These are phyloP conservation scores for Conus canariensis DNA, from an alignment of 2,888 invertebrate species.

Conservation along the genomic window DNA sequence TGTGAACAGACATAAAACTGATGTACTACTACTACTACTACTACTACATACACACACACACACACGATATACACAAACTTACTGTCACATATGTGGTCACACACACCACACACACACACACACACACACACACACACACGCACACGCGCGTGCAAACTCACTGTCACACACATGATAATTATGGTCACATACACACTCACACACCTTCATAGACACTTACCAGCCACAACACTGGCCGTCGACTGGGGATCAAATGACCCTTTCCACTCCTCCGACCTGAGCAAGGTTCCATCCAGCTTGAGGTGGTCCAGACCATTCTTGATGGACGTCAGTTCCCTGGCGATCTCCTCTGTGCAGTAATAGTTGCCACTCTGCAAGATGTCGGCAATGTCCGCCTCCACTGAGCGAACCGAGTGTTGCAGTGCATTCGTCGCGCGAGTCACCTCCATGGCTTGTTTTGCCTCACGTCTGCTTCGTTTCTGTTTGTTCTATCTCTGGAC, in stretches of 20 bases:
- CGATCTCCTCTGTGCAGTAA: conserved; percentile 75
- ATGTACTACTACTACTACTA: too few species aligned
- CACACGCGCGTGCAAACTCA: neutral
- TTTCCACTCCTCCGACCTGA: conserved; percentile 67
- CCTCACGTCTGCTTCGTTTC: neutral
- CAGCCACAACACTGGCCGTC: neutral
- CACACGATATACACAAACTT: too few species aligned
- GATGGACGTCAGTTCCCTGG: conserved; percentile 69
- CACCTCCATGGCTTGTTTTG: conserved; percentile 36
- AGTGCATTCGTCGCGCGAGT: conserved; percentile 15
- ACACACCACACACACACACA: neutral
- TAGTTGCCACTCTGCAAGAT: conserved; percentile 68
- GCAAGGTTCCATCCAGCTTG: conserved; percentile 70
- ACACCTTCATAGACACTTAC: neutral
- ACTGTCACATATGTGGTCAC: neutral
- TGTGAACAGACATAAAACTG: too few species aligned
- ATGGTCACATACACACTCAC: neutral
- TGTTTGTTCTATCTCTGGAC: neutral
- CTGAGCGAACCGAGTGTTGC: neutral
- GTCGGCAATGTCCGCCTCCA: conserved; percentile 47
- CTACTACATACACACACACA: too few species aligned
- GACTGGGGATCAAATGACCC: conserved; percentile 33
- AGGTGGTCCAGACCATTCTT: conserved; percentile 74
- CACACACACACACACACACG: neutral
- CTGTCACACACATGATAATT: neutral